Evolutionary conservation across 2,797 vertebrate genomes (phyloP), one percentile per base, ranked within the genome.

Genomic region (Hydrolagus colliei): DNA sequence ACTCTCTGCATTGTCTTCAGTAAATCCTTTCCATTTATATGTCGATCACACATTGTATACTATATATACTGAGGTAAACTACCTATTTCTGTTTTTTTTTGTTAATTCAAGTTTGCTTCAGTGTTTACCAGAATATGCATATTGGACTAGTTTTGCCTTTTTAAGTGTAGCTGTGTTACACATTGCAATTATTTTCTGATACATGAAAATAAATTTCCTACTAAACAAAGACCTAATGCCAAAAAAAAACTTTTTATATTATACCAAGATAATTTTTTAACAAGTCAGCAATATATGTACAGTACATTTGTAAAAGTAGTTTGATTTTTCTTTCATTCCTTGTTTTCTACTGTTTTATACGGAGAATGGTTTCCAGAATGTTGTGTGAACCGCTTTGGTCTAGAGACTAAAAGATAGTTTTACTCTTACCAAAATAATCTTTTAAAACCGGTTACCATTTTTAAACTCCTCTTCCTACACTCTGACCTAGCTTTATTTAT

Each of bases 121-220:
- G 92, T 93, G 93, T 95, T 94, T 93, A 91, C 92, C 92, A 90
- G 91, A 93, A 94, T 91, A 94, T 92, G 91, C 93, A 93, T 90
- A 88, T 95, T 93, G 92, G 93, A 94, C 91, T 95, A 94, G 91
- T 93, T 94, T 93, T 93, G 93, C 92, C 94, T 94, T 94, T 27
- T 92, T 91, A 93, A 92, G 89, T 94, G 91, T 94, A 94, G 92
- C 93, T 95, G 93, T 94, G 93, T 94, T 93, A 93, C 91, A 94
- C 93, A 94, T 93, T 95, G 95, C 93, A 93, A 85, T 92, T 91
- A 91, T 95, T 94, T 95, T 94, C 93, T 93, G 91, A 93, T 92
- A 93, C 89, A 87, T 94, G 89, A 92, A 94, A 96, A 94, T 95
- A 95, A 95, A 94, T 94, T 94, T 94, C 90, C 91, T 95, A 93